These are phyloP conservation scores for Bombyx huttoni DNA, from an alignment of 2,888 invertebrate species.

Conservation along the genomic window DNA sequence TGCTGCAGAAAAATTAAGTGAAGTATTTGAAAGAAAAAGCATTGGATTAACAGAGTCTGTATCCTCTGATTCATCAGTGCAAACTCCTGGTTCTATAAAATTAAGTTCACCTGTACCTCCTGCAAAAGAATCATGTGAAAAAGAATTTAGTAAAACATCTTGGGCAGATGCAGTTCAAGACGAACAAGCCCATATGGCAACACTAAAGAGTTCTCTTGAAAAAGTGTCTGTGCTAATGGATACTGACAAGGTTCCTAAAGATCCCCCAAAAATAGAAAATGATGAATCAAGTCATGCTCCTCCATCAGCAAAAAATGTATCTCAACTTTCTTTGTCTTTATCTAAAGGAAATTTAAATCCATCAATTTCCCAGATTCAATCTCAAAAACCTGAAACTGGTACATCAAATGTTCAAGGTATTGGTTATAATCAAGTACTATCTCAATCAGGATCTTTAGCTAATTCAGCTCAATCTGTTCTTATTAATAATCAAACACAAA, in stretches of 20 bases:
- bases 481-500: slow-evolving; percentile 25
- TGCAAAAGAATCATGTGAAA: slow-evolving; percentile 63
- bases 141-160: slow-evolving; percentile 51
- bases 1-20: slow-evolving; percentile 60
- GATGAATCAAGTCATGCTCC: slow-evolving; percentile 20
- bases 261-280: slow-evolving; percentile 19
- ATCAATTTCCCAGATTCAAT: slow-evolving; percentile 21
- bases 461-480: slow-evolving; percentile 10
- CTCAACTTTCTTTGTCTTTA: slow-evolving; percentile 5
- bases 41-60: slow-evolving; percentile 50
- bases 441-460: slow-evolving; percentile 21
- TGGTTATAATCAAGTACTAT: slow-evolving; percentile 24
- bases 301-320: slow-evolving; percentile 10
- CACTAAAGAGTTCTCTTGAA: slow-evolving; percentile 26
- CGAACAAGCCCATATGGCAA: slow-evolving; percentile 26
- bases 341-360: slow-evolving; percentile 10
- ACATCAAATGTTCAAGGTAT: slow-evolving; percentile 21
- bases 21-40: slow-evolving; percentile 65
- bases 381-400: slow-evolving; percentile 26
- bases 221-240: slow-evolving; percentile 28
- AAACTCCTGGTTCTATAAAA: slow-evolving; percentile 57
- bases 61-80: slow-evolving; percentile 37
- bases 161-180: slow-evolving; percentile 66
- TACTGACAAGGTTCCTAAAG: slow-evolving; percentile 21
- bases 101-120: slow-evolving; percentile 50